Percentiles rank a stretch among this genome's conserved stretches.
Conservation (phyloP, 2,888 invertebrate species). For the Lasioglossum lativentre region DNA sequence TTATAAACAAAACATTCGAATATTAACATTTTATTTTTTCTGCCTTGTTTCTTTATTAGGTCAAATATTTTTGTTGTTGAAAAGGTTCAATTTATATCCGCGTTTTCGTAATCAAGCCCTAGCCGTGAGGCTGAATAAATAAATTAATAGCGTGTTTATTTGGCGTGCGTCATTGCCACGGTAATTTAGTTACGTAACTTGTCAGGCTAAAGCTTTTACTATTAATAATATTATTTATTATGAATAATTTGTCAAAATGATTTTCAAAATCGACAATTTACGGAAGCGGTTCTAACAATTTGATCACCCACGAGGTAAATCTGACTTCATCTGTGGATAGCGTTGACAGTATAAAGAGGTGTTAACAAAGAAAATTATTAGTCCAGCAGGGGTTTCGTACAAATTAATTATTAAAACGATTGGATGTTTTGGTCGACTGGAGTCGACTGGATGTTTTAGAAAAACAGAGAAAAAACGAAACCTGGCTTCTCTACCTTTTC, state of each 20-base stretch:
- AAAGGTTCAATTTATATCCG: too few relatives aligned
- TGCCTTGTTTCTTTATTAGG: too few relatives aligned
- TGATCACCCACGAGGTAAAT: not conserved
- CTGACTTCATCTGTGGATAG: not conserved
- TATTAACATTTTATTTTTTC: not conserved
- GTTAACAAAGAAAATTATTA: not conserved
- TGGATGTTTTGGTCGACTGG: conserved; percentile 11
- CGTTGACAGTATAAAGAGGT: not conserved
- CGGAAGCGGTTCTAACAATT: not conserved
- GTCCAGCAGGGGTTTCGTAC: not conserved
- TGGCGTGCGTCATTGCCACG: not conserved
- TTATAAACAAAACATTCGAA: not conserved
- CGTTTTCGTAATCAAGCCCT: too few relatives aligned
- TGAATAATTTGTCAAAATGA: too few relatives aligned
- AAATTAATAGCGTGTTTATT: not conserved
- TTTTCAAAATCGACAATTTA: not conserved
- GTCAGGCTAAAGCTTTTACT: not conserved
- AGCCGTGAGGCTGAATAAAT: too few relatives aligned
- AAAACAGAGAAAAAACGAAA: conserved; percentile 51
- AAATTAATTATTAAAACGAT: not conserved
- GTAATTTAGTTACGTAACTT: not conserved
- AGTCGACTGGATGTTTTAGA: conserved; percentile 37
- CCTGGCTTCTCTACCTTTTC: conserved; percentile 51
- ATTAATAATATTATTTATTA: not conserved
- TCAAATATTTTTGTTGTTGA: too few relatives aligned